Conservation (phyloP, 2,888 invertebrate species). For the Chalcosyrphus nemorum region DNA sequence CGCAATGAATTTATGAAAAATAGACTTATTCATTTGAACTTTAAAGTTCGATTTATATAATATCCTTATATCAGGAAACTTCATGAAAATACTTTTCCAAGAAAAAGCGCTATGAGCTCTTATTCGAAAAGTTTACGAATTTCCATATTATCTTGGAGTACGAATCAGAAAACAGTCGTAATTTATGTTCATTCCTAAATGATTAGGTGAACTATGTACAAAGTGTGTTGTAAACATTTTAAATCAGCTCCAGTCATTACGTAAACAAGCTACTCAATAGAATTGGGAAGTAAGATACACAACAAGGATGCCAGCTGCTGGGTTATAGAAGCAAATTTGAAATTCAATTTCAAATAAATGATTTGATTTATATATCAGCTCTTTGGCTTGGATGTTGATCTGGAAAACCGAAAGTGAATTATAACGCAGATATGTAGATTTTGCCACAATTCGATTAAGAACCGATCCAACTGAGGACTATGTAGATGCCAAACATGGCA, state of each 20-base stretch:
- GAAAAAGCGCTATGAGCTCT: background rate
- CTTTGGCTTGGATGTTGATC: background rate
- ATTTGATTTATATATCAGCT: background rate
- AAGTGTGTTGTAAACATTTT: background rate
- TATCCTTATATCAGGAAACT: too few relatives aligned
- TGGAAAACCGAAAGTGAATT: background rate
- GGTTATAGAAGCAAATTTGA: background rate
- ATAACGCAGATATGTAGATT: background rate
- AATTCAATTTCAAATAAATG: constrained; percentile 13
- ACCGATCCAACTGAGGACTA: background rate
- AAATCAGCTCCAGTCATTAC: background rate
- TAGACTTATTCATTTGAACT: too few relatives aligned
- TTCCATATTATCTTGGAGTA: background rate
- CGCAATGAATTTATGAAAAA: too few relatives aligned
- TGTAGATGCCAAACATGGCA: background rate
- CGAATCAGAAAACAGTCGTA: background rate
- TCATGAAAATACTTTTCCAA: too few relatives aligned
- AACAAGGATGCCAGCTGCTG: background rate
- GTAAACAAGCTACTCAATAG: background rate
- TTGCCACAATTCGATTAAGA: background rate
- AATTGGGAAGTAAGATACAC: background rate
- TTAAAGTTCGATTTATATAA: too few relatives aligned
- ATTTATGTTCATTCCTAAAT: background rate
- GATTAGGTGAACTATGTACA: background rate
- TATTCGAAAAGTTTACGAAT: background rate